A percentile compares a stretch with the other conserved stretches of the same genome.
These are phyloP conservation scores for Orussus abietinus DNA, from an alignment of 1,140 invertebrate species.

Conservation along the genomic window DNA sequence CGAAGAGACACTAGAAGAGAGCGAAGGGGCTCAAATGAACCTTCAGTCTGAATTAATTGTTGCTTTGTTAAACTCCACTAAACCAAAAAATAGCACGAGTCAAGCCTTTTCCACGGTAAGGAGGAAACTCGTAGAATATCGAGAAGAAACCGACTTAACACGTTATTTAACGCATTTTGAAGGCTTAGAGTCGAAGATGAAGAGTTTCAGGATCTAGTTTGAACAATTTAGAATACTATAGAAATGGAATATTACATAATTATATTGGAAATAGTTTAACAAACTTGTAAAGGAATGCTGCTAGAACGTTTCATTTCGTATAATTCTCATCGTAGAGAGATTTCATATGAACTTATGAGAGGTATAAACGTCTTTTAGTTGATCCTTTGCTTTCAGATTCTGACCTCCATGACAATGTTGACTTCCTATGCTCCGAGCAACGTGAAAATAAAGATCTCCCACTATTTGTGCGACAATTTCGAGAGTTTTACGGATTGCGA, in stretches of 20 bases:
- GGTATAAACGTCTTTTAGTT: not conserved
- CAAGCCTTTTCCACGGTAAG: not conserved
- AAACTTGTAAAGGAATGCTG: too few relatives aligned
- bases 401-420: constrained; percentile 23
- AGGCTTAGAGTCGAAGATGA: constrained; percentile 2
- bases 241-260: constrained; percentile 5
- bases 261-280: too few relatives aligned
- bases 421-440: constrained; percentile 14
- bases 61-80: constrained; percentile 18
- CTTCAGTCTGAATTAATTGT: constrained; percentile 28
- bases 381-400: constrained; percentile 27
- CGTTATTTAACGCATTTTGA: constrained; percentile 5
- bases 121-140: not conserved
- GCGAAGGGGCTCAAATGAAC: constrained; percentile 25
- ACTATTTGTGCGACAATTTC: constrained; percentile 25
- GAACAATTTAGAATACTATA: too few relatives aligned
- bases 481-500: constrained; percentile 11
- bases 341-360: not conserved
- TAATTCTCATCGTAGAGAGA: too few relatives aligned
- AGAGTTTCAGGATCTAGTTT: not conserved
- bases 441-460: constrained; percentile 27
- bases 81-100: constrained; percentile 7
- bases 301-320: too few relatives aligned
- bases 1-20: constrained; percentile 25
- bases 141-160: constrained; percentile 14